Evolutionary conservation across 2,888 invertebrate species (phyloP).

Genomic region (Pachymerium ferrugineum): DNA sequence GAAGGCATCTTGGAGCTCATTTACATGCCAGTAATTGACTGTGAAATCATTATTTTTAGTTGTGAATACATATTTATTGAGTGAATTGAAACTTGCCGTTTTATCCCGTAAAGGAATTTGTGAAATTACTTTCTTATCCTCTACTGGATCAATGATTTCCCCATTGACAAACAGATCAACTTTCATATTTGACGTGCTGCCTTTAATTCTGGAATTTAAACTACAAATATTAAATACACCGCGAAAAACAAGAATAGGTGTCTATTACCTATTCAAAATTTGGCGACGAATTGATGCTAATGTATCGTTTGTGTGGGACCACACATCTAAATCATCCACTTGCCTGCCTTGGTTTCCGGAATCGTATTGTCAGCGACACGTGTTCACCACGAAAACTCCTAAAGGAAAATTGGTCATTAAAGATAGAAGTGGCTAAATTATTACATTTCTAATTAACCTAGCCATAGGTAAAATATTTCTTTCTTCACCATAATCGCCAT

Average conservation of each 20-base stretch:
- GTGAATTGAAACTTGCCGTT: conserved; percentile 70
- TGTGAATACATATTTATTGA: too few relatives aligned
- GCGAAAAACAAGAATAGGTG: too few relatives aligned
- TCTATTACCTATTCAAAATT: conserved; percentile 44
- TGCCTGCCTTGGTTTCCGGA: conserved; percentile 75
- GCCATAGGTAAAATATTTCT: conserved; percentile 81
- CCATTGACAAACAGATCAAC: conserved; percentile 85
- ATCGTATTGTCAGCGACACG: conserved; percentile 75
- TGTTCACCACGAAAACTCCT: conserved; percentile 88
- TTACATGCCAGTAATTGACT: conserved; percentile 70
- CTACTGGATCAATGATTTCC: conserved; percentile 76
- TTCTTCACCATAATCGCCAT: conserved; percentile 68
- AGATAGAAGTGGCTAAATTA: too few relatives aligned
- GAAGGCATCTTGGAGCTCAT: conserved; percentile 52
- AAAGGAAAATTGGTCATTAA: conserved; percentile 36
- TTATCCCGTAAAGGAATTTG: conserved; percentile 82
- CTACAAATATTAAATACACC: too few relatives aligned
- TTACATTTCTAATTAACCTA: too few relatives aligned
- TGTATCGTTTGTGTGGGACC: conserved; percentile 91
- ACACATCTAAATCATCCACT: conserved; percentile 84
- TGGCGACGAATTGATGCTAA: conserved; percentile 72
- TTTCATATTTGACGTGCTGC: conserved; percentile 65
- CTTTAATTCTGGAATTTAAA: conserved; percentile 49
- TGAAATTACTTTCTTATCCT: conserved; percentile 79
- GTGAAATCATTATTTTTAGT: too few relatives aligned